phyloP scores from a whole-genome alignment of 1,140 invertebrate genomes.

The Papilio xuthus region DNA sequence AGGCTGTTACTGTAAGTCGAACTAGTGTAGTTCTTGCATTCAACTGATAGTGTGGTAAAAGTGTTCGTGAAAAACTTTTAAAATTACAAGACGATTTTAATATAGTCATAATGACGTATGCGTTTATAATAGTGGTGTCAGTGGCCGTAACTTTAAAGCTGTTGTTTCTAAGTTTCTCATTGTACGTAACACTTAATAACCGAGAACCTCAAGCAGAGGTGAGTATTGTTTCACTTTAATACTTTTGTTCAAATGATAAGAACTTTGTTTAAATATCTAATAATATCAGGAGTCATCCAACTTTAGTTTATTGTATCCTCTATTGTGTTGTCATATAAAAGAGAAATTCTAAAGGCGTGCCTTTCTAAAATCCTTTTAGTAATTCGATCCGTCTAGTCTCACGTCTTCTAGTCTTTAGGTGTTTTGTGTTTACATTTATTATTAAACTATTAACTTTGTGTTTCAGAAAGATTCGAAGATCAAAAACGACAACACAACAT shows the following conservation, averaged over 20 bases:
- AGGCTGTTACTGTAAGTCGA: slow-evolving; percentile 48
- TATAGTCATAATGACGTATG: slow-evolving; percentile 32
- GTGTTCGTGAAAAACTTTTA: background rate
- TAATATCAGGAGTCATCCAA: background rate
- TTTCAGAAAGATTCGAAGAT: slow-evolving; percentile 53
- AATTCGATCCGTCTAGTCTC: background rate
- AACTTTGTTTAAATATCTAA: background rate
- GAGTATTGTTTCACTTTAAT: slow-evolving; percentile 11
- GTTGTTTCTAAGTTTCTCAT: slow-evolving; percentile 41
- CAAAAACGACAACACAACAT: slow-evolving; percentile 51
- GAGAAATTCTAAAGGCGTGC: background rate
- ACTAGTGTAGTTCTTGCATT: slow-evolving; percentile 49
- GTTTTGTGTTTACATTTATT: slow-evolving; percentile 16
- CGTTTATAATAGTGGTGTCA: slow-evolving; percentile 41
- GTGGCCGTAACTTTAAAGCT: slow-evolving; percentile 40
- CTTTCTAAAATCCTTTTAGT: background rate
- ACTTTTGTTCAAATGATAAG: background rate
- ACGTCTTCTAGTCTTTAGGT: background rate
- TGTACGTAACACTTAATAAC: slow-evolving; percentile 38
- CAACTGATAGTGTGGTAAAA: slow-evolving; percentile 16
- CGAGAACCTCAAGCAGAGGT: slow-evolving; percentile 12
- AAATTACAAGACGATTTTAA: background rate
- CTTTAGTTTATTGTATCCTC: background rate
- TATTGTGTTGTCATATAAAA: slow-evolving; percentile 4
- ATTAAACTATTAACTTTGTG: slow-evolving; percentile 38